These are phyloP conservation scores for Nomada lathburiana DNA, from an alignment of 2,888 invertebrate genomes.

Conservation along the genomic window DNA sequence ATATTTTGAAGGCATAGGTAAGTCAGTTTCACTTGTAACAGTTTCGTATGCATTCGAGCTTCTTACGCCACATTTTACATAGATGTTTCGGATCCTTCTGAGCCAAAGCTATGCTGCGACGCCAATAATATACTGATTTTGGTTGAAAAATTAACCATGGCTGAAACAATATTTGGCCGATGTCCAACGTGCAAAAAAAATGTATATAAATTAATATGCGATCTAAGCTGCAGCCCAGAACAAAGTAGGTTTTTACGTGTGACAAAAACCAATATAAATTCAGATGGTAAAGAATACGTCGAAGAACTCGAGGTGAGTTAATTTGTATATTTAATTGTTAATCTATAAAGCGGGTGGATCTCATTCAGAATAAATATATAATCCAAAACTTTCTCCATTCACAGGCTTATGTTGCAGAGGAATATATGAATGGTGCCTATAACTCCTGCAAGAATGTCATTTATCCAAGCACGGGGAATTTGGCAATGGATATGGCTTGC, in stretches of 20 bases:
- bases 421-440: constrained; percentile 88
- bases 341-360: too few relatives aligned
- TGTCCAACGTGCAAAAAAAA: constrained; percentile 94
- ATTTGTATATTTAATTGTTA: background rate
- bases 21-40: constrained; percentile 20
- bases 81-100: constrained; percentile 69
- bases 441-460: constrained; percentile 92
- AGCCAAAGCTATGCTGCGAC: constrained; percentile 88
- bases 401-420: constrained; percentile 85
- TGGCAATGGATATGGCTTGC: constrained; percentile 92
- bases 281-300: constrained; percentile 52
- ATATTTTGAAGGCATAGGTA: constrained; percentile 84
- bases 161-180: constrained; percentile 89
- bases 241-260: constrained; percentile 87
- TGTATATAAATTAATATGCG: constrained; percentile 91
- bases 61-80: background rate
- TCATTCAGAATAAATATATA: too few relatives aligned
- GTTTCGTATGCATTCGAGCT: background rate
- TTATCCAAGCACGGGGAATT: constrained; percentile 90
- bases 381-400: background rate
- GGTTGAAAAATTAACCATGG: constrained; percentile 86
- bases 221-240: constrained; percentile 91
- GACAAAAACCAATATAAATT: constrained; percentile 54
- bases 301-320: constrained; percentile 60
- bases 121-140: constrained; percentile 85